Percentiles rank a stretch among this genome's conserved stretches.
phyloP scores from a whole-genome alignment of 1,140 invertebrate species.

The Nomia melanderi region DNA sequence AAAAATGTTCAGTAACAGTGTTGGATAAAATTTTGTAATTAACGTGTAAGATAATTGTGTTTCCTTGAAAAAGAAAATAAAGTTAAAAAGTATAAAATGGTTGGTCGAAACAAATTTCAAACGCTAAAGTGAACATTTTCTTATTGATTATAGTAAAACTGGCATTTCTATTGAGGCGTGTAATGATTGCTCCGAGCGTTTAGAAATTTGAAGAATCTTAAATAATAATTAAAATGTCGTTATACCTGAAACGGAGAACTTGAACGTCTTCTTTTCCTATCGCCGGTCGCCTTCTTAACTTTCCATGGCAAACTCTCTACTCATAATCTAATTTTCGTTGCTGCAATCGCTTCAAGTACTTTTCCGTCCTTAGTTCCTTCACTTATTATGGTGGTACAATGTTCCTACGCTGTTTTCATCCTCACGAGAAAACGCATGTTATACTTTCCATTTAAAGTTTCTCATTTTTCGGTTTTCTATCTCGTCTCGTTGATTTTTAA shows the following conservation, averaged over 20 bases:
- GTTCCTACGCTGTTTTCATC: neutral
- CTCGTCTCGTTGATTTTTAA: neutral
- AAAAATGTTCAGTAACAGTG: no score
- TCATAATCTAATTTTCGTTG: constrained; percentile 32
- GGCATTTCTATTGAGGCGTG: neutral
- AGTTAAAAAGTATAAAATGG: no score
- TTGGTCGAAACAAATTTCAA: neutral
- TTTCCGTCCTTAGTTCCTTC: neutral
- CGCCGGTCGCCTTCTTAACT: neutral
- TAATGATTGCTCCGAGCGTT: neutral
- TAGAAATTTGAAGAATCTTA: neutral
- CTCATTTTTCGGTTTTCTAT: no score
- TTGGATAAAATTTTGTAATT: no score
- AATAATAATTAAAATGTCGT: constrained; percentile 12
- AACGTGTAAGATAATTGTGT: no score
- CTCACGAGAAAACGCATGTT: no score
- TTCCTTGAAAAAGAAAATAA: no score
- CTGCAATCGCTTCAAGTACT: neutral
- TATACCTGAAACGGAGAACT: constrained; percentile 4
- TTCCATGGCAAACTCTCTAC: neutral
- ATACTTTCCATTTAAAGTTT: neutral
- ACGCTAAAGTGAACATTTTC: neutral
- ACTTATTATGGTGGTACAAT: neutral
- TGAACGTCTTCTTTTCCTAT: constrained; percentile 15
- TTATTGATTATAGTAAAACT: neutral